Evolutionary conservation across 2,888 invertebrate genomes (phyloP).

Genomic region (Tenodera sinensis): DNA sequence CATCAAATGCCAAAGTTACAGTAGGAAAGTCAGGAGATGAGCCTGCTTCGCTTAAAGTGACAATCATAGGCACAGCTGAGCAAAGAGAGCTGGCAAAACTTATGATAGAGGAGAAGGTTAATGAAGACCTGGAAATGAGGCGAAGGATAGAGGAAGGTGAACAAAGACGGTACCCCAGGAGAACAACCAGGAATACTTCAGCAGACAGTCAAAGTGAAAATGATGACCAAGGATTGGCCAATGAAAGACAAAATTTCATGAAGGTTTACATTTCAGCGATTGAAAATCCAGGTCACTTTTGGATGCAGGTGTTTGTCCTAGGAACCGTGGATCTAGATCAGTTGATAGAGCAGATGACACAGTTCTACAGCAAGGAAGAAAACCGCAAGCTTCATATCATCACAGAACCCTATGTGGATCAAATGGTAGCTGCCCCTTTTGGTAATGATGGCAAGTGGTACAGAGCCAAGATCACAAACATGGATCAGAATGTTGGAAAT

Average conservation of each 20-base stretch:
- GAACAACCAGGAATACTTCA: background rate
- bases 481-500: slow-evolving; percentile 59
- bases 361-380: slow-evolving; percentile 65
- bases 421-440: slow-evolving; percentile 81
- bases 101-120: slow-evolving; percentile 66
- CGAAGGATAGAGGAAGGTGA: slow-evolving; percentile 47
- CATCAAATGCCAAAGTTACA: slow-evolving; percentile 69
- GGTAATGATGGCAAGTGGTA: slow-evolving; percentile 80
- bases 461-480: slow-evolving; percentile 65
- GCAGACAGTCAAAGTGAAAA: background rate
- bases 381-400: slow-evolving; percentile 58
- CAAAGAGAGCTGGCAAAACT: slow-evolving; percentile 71
- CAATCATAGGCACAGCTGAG: slow-evolving; percentile 63
- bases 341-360: slow-evolving; percentile 77
- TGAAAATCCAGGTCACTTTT: slow-evolving; percentile 76
- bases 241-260: slow-evolving; percentile 56
- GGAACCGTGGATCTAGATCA: slow-evolving; percentile 73
- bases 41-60: slow-evolving; percentile 38
- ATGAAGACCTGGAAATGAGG: slow-evolving; percentile 48
- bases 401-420: slow-evolving; percentile 53
- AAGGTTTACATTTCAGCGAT: slow-evolving; percentile 87
- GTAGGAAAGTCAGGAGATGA: slow-evolving; percentile 43
- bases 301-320: slow-evolving; percentile 63
- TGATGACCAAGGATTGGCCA: slow-evolving; percentile 13
- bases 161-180: slow-evolving; percentile 50